Conservation (phyloP, 2,113 vertebrate species). For the Pterocles orientalis region DNA sequence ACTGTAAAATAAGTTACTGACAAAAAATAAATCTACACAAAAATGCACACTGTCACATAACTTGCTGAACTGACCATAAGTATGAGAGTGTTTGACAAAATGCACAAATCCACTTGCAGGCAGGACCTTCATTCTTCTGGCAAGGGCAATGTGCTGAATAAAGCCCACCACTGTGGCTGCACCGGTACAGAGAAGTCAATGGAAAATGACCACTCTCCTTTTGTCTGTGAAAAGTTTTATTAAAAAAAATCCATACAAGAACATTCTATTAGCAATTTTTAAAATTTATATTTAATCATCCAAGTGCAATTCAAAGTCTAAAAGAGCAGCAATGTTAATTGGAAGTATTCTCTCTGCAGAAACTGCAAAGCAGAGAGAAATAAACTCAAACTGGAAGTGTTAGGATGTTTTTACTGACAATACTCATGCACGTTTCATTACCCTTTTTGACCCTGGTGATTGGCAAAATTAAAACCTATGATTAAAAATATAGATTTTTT, state of each 20-base stretch:
- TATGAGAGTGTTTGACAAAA: background rate
- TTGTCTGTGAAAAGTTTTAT: background rate
- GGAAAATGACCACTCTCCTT: background rate
- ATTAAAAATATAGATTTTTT: background rate
- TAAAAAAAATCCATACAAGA: background rate
- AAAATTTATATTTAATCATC: background rate
- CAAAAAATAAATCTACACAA: background rate
- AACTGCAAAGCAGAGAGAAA: background rate
- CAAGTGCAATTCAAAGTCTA: background rate
- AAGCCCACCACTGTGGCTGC: background rate
- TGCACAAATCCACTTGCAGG: background rate
- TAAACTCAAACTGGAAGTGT: background rate
- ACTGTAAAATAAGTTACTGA: background rate
- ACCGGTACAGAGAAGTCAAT: background rate
- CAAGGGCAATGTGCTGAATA: background rate
- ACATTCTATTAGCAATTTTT: background rate
- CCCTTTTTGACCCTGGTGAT: background rate
- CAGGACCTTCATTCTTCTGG: background rate
- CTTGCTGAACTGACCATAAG: background rate
- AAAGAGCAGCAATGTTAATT: background rate
- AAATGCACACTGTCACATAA: background rate
- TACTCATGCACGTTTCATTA: background rate
- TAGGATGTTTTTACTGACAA: background rate
- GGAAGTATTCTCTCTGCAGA: background rate
- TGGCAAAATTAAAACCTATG: background rate